A percentile compares a stretch with the other conserved stretches of the same genome.
Conservation (phyloP, 1,140 invertebrate species). For the Microplitis mediator region DNA sequence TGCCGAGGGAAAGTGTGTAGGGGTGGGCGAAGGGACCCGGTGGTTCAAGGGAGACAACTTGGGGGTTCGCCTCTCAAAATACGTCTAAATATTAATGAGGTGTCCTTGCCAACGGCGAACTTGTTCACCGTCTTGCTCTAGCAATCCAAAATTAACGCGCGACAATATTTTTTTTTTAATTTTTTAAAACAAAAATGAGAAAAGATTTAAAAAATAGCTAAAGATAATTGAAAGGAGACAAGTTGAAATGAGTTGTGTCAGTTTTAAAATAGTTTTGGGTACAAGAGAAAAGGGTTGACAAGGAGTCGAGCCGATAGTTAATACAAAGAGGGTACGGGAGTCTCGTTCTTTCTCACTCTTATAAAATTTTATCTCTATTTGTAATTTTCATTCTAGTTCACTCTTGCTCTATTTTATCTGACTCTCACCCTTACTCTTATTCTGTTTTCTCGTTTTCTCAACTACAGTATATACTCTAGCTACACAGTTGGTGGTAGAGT, state of each 20-base stretch:
- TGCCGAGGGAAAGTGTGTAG: constrained; percentile 32
- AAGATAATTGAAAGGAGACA: constrained; percentile 8
- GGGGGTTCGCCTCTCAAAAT: constrained; percentile 52
- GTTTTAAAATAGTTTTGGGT: not conserved
- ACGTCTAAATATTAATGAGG: constrained; percentile 62
- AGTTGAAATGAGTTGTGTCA: constrained; percentile 23
- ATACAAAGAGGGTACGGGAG: constrained; percentile 51
- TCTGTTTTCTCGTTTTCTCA: constrained; percentile 6
- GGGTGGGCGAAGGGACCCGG: constrained; percentile 23
- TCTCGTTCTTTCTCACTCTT: constrained; percentile 34
- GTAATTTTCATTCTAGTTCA: constrained; percentile 16
- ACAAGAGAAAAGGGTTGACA: constrained; percentile 45
- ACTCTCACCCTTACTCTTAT: not conserved
- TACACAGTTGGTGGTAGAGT: constrained; percentile 37
- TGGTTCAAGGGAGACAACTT: constrained; percentile 22
- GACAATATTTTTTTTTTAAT: not conserved
- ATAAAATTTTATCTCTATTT: constrained; percentile 1
- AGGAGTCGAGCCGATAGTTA: constrained; percentile 51
- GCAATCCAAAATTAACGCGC: not conserved
- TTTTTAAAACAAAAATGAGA: not conserved
- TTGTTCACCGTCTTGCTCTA: not conserved
- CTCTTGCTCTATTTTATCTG: constrained; percentile 30
- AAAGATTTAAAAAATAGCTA: not conserved
- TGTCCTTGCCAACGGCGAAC: constrained; percentile 56
- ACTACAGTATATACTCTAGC: not conserved